Evolutionary conservation across 2,113 vertebrate genomes (phyloP), one percentile per base, ranked within the genome.

Genomic region (Corvus hawaiiensis): DNA sequence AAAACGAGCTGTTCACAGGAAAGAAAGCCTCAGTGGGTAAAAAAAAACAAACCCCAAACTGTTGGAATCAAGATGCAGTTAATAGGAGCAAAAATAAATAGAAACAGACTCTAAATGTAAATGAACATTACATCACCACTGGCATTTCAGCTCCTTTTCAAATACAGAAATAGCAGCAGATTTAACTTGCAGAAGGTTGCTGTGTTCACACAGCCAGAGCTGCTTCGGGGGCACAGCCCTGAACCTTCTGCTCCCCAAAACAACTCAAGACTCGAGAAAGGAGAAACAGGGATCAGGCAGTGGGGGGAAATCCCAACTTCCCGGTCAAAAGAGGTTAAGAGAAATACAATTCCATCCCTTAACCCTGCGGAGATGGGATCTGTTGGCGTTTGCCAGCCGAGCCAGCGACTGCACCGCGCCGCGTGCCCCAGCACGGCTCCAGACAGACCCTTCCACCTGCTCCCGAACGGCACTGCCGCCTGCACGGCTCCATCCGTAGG

Each of bases 41-140:
- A 39, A 39, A 86, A 83, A 80, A 66, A 49, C 35, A 39, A 39
- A 10, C 32, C 18, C 21, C 20, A 13, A 77, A 87, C 39, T 67
- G 75, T 58, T 77, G 56, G 69, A 78, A 89, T 8, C 6, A 7
- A 93, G 86, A 84, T 83, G 56, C 85, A 81, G 82, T 49, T 91
- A 96, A 96, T 95, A 77, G 87, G 72, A 93, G 39, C 27, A 82
- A 84, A 97, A 95, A 95, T 94, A 94, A 96, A 96, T 71, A 92
- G 89, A 89, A 94, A 64, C 66, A 90, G 87, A 74, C 78, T 91
- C 72, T 61, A 95, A 78, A 97, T 95, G 92, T 91, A 96, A 97
- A 96, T 92, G 82, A 86, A 92, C 72, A 77, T 95, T 55, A 90
- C 90, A 74, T 95, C 96, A 96, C 72, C 72, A 18, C 75, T 78